These are phyloP conservation scores for Holotrichia oblita DNA, from an alignment of 1,140 invertebrate genomes.

Conservation along the genomic window DNA sequence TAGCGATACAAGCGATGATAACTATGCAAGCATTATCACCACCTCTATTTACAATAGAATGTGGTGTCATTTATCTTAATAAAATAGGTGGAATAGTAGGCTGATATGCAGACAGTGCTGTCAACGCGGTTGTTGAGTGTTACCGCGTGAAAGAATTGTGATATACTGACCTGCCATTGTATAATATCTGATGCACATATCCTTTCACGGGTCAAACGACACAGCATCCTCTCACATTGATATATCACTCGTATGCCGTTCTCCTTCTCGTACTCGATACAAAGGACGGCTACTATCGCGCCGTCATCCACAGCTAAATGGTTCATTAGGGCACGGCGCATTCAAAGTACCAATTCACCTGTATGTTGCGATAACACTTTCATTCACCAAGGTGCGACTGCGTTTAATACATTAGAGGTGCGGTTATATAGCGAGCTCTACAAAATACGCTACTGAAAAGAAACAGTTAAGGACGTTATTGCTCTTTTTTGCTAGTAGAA, in stretches of 20 bases:
- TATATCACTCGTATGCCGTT: background rate
- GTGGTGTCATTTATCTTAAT: no score
- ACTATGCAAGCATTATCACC: no score
- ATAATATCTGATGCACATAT: background rate
- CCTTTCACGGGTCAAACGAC: constrained; percentile 15
- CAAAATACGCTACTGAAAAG: no score
- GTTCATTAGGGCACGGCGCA: background rate
- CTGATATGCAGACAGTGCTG: no score
- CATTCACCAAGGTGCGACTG: constrained; percentile 4
- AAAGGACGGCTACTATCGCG: background rate
- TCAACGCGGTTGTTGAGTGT: background rate
- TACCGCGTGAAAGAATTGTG: background rate
- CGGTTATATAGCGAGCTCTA: no score
- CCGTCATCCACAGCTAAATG: background rate
- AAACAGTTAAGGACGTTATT: no score
- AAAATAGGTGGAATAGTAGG: no score
- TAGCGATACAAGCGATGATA: no score
- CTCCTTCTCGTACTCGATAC: background rate
- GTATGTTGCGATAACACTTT: background rate
- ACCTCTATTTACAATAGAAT: no score
- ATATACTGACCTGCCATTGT: constrained; percentile 16
- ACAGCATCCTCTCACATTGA: background rate
- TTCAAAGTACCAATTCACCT: background rate
- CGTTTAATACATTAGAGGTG: background rate
- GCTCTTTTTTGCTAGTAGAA: no score